A percentile compares a stretch with the other conserved stretches of the same genome.
Conservation (phyloP, 1,140 invertebrate genomes). For the Zaprionus capensis region DNA sequence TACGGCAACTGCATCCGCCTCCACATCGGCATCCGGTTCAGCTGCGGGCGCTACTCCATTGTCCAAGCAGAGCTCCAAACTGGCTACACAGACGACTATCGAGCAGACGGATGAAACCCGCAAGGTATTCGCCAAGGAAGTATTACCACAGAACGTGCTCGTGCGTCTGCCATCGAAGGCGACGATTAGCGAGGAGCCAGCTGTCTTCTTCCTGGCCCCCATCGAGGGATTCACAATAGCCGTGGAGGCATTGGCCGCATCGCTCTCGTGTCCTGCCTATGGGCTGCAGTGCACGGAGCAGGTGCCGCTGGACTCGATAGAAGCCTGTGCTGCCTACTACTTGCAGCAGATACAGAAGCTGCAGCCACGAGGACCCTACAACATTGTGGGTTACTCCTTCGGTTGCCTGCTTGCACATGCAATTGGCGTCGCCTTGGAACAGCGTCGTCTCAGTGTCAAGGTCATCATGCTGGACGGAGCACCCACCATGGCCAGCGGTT, state of each 20-base stretch:
- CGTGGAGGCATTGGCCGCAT: slow-evolving; percentile 88
- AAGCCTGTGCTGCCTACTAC: slow-evolving; percentile 92
- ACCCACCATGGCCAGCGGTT: slow-evolving; percentile 93
- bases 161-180: slow-evolving; percentile 86
- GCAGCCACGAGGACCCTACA: slow-evolving; percentile 93
- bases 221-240: slow-evolving; percentile 94
- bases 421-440: slow-evolving; percentile 95
- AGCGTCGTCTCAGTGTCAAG: slow-evolving; percentile 86
- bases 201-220: slow-evolving; percentile 93
- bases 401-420: slow-evolving; percentile 96
- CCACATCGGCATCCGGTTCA: slow-evolving; percentile 18
- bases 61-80: slow-evolving; percentile 1
- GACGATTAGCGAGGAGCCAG: slow-evolving; percentile 74
- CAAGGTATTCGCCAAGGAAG: slow-evolving; percentile 86
- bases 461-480: slow-evolving; percentile 95
- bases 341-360: slow-evolving; percentile 90
- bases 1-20: background rate
- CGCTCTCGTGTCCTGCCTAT: slow-evolving; percentile 91
- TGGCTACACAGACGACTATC: slow-evolving; percentile 32
- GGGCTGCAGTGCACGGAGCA: slow-evolving; percentile 94
- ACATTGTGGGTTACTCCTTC: slow-evolving; percentile 96
- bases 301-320: slow-evolving; percentile 90
- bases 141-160: slow-evolving; percentile 88
- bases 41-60: background rate
- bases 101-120: slow-evolving; percentile 82